Conservation (phyloP, 2,113 vertebrate species). For the Pogona vitticeps region DNA sequence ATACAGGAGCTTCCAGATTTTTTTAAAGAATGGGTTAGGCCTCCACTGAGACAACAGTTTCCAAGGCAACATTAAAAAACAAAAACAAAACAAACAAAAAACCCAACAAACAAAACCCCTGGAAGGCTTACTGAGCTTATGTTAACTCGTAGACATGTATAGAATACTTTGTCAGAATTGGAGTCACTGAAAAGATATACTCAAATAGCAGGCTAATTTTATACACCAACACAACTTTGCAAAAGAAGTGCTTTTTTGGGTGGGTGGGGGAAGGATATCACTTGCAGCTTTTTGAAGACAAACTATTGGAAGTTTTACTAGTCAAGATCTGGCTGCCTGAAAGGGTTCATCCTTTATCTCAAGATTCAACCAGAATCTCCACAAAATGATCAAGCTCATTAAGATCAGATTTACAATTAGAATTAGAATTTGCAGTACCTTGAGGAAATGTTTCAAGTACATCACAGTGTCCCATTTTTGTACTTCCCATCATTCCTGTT, state of each 20-base stretch:
- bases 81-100: too few relatives aligned
- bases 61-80: too few relatives aligned
- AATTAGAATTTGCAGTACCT: constrained; percentile 77
- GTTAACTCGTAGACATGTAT: background rate
- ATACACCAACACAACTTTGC: constrained; percentile 68
- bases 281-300: constrained; percentile 58
- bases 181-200: background rate
- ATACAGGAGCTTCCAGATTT: background rate
- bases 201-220: constrained; percentile 62
- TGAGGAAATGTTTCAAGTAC: constrained; percentile 86
- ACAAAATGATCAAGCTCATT: constrained; percentile 97
- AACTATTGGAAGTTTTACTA: constrained; percentile 51
- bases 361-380: constrained; percentile 97
- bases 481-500: constrained; percentile 88
- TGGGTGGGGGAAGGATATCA: constrained; percentile 49
- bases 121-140: background rate
- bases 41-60: background rate
- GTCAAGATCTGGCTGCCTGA: constrained; percentile 41
- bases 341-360: constrained; percentile 62
- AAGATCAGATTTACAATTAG: constrained; percentile 91
- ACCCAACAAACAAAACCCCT: background rate
- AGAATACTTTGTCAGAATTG: background rate
- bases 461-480: constrained; percentile 87
- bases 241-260: constrained; percentile 69
- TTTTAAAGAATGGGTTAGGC: background rate